Percentiles rank a stretch among this genome's conserved stretches.
These are phyloP conservation scores for Lissonota sp. DNA, from an alignment of 2,888 invertebrate genomes.

Conservation along the genomic window DNA sequence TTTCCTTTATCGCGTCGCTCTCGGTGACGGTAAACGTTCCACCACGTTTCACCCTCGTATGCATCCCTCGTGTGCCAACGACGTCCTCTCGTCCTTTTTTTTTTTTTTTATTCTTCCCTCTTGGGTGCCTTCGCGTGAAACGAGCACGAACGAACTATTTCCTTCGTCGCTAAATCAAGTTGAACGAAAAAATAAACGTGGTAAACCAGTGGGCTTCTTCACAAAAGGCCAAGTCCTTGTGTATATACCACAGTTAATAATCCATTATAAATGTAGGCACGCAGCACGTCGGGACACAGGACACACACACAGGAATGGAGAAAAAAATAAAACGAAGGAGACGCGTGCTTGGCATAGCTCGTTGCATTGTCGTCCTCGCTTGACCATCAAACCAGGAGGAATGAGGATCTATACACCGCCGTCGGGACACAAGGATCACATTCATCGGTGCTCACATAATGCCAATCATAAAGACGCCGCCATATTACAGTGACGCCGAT, in stretches of 20 bases:
- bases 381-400: constrained; percentile 67
- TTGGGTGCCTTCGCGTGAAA: neutral
- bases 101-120: neutral
- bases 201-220: constrained; percentile 2
- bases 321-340: constrained; percentile 69
- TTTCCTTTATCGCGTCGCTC: constrained; percentile 43
- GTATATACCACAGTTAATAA: constrained; percentile 79
- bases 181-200: constrained; percentile 15
- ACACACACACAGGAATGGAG: constrained; percentile 67
- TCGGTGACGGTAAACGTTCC: constrained; percentile 43
- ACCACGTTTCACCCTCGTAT: constrained; percentile 55
- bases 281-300: constrained; percentile 71
- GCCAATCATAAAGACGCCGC: constrained; percentile 84
- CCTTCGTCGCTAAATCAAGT: constrained; percentile 39
- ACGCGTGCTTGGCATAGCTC: constrained; percentile 83
- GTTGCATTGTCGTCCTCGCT: constrained; percentile 75
- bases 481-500: constrained; percentile 79
- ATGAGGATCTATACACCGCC: constrained; percentile 63
- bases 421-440: constrained; percentile 82
- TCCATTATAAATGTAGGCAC: constrained; percentile 83
- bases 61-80: constrained; percentile 55
- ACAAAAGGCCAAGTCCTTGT: constrained; percentile 62
- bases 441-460: constrained; percentile 82
- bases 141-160: constrained; percentile 37
- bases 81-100: constrained; percentile 1